Evolutionary conservation across 1,140 invertebrate species (phyloP).

Genomic region (Zaprionus vittiger): DNA sequence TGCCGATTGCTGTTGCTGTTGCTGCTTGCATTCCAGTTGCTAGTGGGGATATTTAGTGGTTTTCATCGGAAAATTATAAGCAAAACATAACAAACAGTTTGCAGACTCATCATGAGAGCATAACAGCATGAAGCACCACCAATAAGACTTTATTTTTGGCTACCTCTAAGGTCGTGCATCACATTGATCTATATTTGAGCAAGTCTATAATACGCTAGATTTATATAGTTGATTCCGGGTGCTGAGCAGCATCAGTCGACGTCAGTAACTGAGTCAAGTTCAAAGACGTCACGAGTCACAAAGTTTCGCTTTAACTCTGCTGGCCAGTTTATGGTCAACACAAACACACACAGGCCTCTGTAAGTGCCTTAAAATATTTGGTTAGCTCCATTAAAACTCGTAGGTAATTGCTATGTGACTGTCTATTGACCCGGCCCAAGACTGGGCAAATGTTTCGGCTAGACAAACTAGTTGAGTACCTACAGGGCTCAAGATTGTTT

Average conservation of each 20-base stretch:
- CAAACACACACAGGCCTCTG: conserved; percentile 34
- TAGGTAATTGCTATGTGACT: conserved; percentile 43
- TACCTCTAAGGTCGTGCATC: background rate
- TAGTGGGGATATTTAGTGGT: conserved; percentile 56
- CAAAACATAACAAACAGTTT: conserved; percentile 65
- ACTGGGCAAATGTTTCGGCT: conserved; percentile 1
- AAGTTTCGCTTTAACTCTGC: conserved; percentile 56
- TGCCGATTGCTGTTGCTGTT: background rate
- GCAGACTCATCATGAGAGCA: conserved; percentile 19
- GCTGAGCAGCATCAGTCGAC: background rate
- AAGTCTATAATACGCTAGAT: background rate
- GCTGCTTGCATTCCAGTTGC: conserved; percentile 17
- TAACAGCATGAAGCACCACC: conserved; percentile 4
- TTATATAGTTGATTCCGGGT: background rate
- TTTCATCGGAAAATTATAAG: conserved; percentile 69
- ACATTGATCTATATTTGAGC: conserved; percentile 25
- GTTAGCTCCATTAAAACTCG: conserved; percentile 66
- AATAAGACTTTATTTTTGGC: conserved; percentile 52
- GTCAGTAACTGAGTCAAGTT: conserved; percentile 60
- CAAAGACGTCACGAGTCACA: conserved; percentile 73
- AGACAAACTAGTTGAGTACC: background rate
- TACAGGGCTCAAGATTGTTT: background rate
- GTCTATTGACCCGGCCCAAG: conserved; percentile 40
- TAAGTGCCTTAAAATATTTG: conserved; percentile 64
- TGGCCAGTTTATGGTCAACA: conserved; percentile 45